Percentiles rank a stretch among this genome's conserved stretches.
phyloP scores from a whole-genome alignment of 2,113 vertebrate species.

The Terrapene triunguis region DNA sequence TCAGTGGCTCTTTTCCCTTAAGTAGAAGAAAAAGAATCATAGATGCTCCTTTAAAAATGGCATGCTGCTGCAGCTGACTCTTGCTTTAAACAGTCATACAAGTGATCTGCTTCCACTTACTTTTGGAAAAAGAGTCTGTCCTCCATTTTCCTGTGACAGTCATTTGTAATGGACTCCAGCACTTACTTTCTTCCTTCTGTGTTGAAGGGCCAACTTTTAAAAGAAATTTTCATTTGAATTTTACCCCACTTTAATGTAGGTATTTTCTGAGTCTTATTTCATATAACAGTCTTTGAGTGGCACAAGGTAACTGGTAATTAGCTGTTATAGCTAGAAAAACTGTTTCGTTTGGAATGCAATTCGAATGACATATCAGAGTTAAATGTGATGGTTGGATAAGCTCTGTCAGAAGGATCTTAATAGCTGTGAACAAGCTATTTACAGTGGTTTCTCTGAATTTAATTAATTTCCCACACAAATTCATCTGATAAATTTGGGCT shows the following conservation, averaged over 20 bases:
- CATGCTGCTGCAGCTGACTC: neutral
- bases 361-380: neutral
- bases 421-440: neutral
- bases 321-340: neutral
- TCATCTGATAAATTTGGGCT: neutral
- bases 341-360: neutral
- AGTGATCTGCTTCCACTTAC: neutral
- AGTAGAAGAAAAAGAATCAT: neutral
- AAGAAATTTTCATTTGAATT: neutral
- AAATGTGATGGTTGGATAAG: neutral
- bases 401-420: neutral
- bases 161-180: neutral
- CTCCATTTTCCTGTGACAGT: neutral
- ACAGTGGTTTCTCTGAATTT: neutral
- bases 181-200: neutral
- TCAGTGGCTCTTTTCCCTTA: neutral
- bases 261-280: neutral
- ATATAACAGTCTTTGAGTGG: neutral
- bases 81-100: neutral
- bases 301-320: neutral
- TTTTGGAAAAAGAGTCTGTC: neutral
- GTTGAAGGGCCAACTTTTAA: neutral
- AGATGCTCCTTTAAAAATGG: neutral
- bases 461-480: neutral
- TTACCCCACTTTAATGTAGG: neutral